These are phyloP conservation scores for Edolisoma coerulescens DNA, from an alignment of 2,113 vertebrate genomes.

Conservation along the genomic window DNA sequence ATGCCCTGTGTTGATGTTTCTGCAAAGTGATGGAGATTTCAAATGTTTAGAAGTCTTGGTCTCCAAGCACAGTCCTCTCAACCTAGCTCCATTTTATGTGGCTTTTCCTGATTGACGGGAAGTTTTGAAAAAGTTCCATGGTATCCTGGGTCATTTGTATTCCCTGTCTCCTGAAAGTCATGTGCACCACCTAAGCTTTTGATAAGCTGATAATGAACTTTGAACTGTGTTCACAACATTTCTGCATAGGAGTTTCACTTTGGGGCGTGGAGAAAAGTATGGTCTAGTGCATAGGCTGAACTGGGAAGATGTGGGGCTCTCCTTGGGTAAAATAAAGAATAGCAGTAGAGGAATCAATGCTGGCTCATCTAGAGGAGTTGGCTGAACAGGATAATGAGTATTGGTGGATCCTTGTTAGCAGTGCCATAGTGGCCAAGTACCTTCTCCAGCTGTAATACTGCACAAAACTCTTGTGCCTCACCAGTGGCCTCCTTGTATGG, in stretches of 20 bases:
- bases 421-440: neutral
- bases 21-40: neutral
- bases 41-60: neutral
- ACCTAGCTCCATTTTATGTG: neutral
- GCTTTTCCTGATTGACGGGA: neutral
- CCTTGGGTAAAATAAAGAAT: neutral
- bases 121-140: neutral
- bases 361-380: neutral
- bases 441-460: neutral
- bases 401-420: neutral
- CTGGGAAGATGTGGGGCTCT: neutral
- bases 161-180: neutral
- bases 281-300: neutral
- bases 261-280: neutral
- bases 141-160: neutral
- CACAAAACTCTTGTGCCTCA: neutral
- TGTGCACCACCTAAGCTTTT: neutral
- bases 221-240: neutral
- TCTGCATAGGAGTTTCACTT: neutral
- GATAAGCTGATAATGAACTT: neutral
- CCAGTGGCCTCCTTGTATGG: neutral
- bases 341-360: neutral
- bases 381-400: accelerated
- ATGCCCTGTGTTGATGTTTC: neutral
- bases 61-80: neutral